Evolutionary conservation across 2,797 vertebrate species (phyloP).

Genomic region (Balearica regulorum): DNA sequence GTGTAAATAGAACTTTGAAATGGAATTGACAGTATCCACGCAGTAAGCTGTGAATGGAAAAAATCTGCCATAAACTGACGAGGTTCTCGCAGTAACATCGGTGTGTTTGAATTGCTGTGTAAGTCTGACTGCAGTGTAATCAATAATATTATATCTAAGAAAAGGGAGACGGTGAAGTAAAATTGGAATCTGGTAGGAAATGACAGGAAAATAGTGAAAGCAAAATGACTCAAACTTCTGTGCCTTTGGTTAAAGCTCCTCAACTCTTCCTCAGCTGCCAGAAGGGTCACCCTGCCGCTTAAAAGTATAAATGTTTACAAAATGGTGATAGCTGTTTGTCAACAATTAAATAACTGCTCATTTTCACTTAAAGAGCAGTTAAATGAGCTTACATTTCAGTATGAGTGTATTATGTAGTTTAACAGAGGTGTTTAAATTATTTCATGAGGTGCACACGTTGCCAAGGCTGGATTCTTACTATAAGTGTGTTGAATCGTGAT

Average conservation of each 20-base stretch:
- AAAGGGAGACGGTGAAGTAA: background rate
- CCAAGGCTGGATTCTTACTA: background rate
- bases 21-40: fast-evolving
- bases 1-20: fast-evolving
- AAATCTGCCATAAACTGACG: fast-evolving
- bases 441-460: background rate
- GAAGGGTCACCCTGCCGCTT: background rate
- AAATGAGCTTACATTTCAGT: background rate
- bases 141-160: background rate
- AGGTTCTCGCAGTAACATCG: fast-evolving
- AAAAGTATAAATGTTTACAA: background rate
- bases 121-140: background rate
- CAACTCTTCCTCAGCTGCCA: background rate
- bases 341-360: background rate
- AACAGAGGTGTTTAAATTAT: background rate
- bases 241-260: background rate
- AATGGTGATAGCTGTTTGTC: background rate
- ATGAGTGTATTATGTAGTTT: background rate
- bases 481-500: background rate
- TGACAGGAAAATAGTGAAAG: background rate
- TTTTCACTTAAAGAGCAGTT: background rate
- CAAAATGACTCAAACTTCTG: background rate
- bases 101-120: background rate
- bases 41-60: background rate
- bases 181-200: background rate